Conservation (phyloP, 2,797 vertebrate genomes). For the Fistularia tabacaria region DNA sequence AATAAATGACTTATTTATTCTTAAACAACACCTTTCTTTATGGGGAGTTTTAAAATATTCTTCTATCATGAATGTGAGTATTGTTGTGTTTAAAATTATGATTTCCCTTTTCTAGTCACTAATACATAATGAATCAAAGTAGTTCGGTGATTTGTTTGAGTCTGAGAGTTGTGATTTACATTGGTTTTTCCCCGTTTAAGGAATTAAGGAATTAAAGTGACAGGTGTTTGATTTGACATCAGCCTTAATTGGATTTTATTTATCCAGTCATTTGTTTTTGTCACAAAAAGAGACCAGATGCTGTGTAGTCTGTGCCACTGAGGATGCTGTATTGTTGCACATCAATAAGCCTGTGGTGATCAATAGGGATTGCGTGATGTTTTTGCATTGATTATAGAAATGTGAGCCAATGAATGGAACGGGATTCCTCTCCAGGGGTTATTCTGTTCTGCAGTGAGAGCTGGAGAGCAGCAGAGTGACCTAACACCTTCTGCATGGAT, state of each 20-base stretch:
- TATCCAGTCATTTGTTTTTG: conserved; percentile 58
- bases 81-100: too few species aligned
- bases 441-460: conserved; percentile 50
- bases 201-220: conserved; percentile 48
- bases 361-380: conserved; percentile 79
- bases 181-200: conserved; percentile 21
- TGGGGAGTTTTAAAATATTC: conserved; percentile 15
- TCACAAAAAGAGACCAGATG: conserved; percentile 58
- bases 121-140: too few species aligned
- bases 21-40: not conserved
- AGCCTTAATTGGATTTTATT: conserved; percentile 50
- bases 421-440: conserved; percentile 66
- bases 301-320: conserved; percentile 63
- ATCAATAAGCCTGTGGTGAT: conserved; percentile 76
- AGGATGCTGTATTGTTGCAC: conserved; percentile 64
- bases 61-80: conserved; percentile 2
- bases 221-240: conserved; percentile 57
- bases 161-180: conserved; percentile 13
- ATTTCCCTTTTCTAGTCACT: conserved; percentile 2
- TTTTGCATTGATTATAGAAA: conserved; percentile 81
- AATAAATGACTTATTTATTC: not conserved
- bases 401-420: conserved; percentile 75
- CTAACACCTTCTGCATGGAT: conserved; percentile 32
- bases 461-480: conserved; percentile 31
- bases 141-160: conserved; percentile 2